Base-by-base conservation (phyloP, 2,888 invertebrate species). In the Oligia fasciuncula region DNA sequence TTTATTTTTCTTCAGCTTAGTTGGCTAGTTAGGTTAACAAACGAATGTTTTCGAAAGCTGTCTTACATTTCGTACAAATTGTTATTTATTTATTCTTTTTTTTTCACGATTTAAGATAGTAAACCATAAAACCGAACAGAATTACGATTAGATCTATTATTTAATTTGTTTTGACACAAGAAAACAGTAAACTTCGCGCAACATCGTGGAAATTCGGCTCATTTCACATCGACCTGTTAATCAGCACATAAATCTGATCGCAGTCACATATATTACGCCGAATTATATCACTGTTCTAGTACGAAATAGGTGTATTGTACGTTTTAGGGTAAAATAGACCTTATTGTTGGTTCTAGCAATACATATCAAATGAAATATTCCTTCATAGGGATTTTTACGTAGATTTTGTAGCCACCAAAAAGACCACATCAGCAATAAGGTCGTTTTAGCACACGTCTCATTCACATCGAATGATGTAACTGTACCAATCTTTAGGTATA, bases 181-280 rank as follows among this genome's bases (percentile, higher is more conserved):
- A 76, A 74, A 79, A 78, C 83, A 79, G 76, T 87, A 81, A 90
- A 88, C 68, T 86, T 84, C 80, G 29, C 35, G 70, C 40, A 63
- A 76, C 81, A 89, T 84, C 77, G 84, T 80, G 80, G 35, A 84
- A 84, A 85, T 87, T 87, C 84, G 87, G 87, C 86, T 84, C 81
- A 84, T 84, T 89, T 86, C 85, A 78, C 85, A 83, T 87, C 86
- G 79, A 85, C 86, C 84, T 81, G 81, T 88, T 92, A 90, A 92
- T 88, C 83, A 86, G 71, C 86, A 85, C 87, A 90, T 92, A 91
- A 92, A 91, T 89, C 86, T 87, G 67, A 84, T 76, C 75, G 76
- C 83, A 81, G 88, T 85, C 85, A 88, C 87, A 86, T 89, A 86
- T 86, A 80, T 90, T 79, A 89, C 79, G 68, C 81, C 85, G 87